Conservation (phyloP, 2,113 vertebrate species). For the Eupsittula cactorum region DNA sequence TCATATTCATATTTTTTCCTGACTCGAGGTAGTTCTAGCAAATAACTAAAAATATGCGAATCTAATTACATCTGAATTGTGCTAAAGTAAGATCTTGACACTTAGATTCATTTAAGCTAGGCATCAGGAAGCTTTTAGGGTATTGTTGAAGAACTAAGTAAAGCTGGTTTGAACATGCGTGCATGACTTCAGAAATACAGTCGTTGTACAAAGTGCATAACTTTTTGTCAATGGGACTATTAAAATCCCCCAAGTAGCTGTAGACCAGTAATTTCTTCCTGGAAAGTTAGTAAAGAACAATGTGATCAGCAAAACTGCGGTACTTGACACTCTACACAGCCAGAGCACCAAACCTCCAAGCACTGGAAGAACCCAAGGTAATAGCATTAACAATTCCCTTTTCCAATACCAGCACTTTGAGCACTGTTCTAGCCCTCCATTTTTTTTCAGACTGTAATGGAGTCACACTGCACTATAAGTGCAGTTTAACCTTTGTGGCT, state of each 20-base stretch:
- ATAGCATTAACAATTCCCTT: not conserved
- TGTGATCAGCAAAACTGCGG: not conserved
- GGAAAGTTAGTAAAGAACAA: not conserved
- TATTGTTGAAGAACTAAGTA: not conserved
- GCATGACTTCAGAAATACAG: not conserved
- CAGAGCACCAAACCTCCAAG: not conserved
- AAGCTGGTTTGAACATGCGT: not conserved
- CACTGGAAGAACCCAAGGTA: not conserved
- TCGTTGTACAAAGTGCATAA: not conserved
- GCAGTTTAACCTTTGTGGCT: not conserved
- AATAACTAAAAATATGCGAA: not conserved
- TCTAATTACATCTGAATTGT: not conserved
- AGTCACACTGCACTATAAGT: not conserved
- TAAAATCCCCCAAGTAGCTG: not conserved
- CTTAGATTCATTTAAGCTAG: not conserved
- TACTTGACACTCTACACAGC: not conserved
- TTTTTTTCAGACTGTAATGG: not conserved
- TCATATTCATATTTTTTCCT: not conserved
- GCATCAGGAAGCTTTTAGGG: not conserved
- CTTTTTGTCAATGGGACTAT: not conserved
- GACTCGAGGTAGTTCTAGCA: not conserved
- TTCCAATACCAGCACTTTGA: accelerated
- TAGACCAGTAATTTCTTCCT: not conserved
- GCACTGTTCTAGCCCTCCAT: not conserved
- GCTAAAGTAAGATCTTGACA: not conserved